A percentile compares a stretch with the other conserved stretches of the same genome.
Evolutionary conservation across 1,140 invertebrate species (phyloP).

Genomic region (Diorhabda sublineata): DNA sequence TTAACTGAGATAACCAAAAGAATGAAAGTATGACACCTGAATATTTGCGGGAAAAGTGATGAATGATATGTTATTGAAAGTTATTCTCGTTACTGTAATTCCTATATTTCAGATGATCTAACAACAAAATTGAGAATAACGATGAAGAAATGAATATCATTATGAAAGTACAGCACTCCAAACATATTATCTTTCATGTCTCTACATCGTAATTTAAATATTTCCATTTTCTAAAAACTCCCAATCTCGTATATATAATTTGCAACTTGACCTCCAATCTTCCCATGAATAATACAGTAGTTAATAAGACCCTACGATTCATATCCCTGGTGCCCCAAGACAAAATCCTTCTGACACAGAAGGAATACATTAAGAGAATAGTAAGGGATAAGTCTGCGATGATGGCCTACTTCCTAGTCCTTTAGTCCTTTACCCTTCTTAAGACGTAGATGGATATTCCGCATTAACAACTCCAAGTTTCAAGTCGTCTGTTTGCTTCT

Average conservation of each 20-base stretch:
- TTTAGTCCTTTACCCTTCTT: conserved; percentile 25
- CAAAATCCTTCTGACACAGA: conserved; percentile 25
- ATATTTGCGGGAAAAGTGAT: no score
- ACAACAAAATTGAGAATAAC: no score
- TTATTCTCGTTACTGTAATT: no score
- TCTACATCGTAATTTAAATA: no score
- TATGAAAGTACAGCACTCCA: no score
- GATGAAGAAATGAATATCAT: no score
- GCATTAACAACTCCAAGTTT: conserved; percentile 27
- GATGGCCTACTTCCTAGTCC: conserved; percentile 27
- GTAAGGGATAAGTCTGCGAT: conserved; percentile 26
- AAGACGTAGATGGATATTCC: conserved; percentile 29
- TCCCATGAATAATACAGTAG: conserved; percentile 11
- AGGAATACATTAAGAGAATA: conserved; percentile 28
- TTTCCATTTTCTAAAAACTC: no score
- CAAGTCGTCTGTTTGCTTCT: conserved; percentile 14
- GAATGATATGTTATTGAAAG: no score
- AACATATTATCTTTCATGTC: no score
- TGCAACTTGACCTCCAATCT: conserved; percentile 10
- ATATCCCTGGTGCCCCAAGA: conserved; percentile 9
- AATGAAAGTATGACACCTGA: no score
- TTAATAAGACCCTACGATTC: conserved; percentile 13
- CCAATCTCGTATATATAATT: neutral
- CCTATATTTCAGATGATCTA: no score
- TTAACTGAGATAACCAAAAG: no score